Base-by-base conservation (phyloP, 2,888 invertebrate species). In the Apamea epomidion region DNA sequence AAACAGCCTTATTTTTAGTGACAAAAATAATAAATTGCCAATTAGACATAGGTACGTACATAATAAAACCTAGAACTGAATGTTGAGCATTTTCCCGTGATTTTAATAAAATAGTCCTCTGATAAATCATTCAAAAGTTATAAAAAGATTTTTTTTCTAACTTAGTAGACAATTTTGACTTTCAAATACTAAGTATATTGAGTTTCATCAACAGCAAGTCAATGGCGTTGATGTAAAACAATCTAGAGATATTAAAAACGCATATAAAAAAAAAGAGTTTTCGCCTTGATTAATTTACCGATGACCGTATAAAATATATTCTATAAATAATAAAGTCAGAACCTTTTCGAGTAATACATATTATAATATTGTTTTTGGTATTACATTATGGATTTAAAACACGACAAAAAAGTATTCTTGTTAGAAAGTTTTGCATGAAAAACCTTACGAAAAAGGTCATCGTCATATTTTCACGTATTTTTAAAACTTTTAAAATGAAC, bases 31-130 rank as follows among this genome's bases (percentile, higher is more conserved):
- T 21, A 29, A 29, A 12, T 74, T 18, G 25, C 12, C 16, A 65
- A 12, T 48, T 45, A 64, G 10, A 29, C 8, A 6, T 29, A 42
- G 25, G n/a, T 12, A n/a, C 5, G 62, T 29, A 62, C 29, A 16
- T 62, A 29, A 62, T 14, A 62, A 62, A 16, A 62, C 64, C 32
- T 32, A 32, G 62, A 32, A 64, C 64, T 18, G 4, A 18, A 21
- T 64, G 8, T 32, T n/a, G 37, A n/a, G 16, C 6, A 25, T 37
- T 16, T 54, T 71, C 10, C 25, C 37, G 10, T 54, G 54, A 29
- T 45, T n/a, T 42, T 29, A 72, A 72, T 60, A 60, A 42, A 58
- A 54, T 71, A 72, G 18, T 42, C 58, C 21, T n/a, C 42, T 60
- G 42, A n/a, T 8, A 16, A 25, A 2, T 16, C 0, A 25, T 67